These are phyloP conservation scores for Bovichtus diacanthus DNA, from an alignment of 2,797 vertebrate species.

Conservation along the genomic window DNA sequence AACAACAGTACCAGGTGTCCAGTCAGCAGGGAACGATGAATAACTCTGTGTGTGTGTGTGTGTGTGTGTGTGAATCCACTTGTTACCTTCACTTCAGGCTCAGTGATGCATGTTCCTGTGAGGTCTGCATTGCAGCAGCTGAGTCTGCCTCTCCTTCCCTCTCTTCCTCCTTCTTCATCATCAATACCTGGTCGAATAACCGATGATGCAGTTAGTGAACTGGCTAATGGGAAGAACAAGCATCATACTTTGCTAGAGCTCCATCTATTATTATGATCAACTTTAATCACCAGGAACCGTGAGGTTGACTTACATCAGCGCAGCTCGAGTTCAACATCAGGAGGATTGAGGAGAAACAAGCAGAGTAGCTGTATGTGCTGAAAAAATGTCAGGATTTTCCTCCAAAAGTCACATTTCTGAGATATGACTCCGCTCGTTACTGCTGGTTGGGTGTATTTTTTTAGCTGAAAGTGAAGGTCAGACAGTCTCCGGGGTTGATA, in stretches of 20 bases:
- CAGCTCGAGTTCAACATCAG: not conserved
- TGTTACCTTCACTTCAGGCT: constrained; percentile 45
- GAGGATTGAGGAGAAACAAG: constrained; percentile 1
- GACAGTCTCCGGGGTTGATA: constrained; percentile 26
- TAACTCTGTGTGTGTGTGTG: constrained; percentile 2
- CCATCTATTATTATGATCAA: constrained; percentile 37
- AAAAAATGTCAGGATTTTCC: not conserved
- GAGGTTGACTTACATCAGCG: constrained; percentile 9
- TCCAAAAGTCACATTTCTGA: constrained; percentile 10
- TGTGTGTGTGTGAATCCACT: constrained; percentile 16
- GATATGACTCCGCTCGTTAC: not conserved
- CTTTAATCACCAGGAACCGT: constrained; percentile 33
- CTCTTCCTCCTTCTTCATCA: constrained; percentile 7
- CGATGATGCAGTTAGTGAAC: constrained; percentile 43
- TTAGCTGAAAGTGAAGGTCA: constrained; percentile 40
- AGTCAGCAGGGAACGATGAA: constrained; percentile 56
- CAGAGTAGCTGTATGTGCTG: not conserved
- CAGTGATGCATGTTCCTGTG: constrained; percentile 38
- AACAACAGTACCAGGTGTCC: constrained; percentile 57
- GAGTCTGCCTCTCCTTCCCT: not conserved
- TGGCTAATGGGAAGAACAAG: constrained; percentile 49
- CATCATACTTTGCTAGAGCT: constrained; percentile 29
- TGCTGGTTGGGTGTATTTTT: constrained; percentile 1
- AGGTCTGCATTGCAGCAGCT: constrained; percentile 71
- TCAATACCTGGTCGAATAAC: constrained; percentile 60